Conservation (phyloP, 2,888 invertebrate genomes). For the Drosophila merina region DNA sequence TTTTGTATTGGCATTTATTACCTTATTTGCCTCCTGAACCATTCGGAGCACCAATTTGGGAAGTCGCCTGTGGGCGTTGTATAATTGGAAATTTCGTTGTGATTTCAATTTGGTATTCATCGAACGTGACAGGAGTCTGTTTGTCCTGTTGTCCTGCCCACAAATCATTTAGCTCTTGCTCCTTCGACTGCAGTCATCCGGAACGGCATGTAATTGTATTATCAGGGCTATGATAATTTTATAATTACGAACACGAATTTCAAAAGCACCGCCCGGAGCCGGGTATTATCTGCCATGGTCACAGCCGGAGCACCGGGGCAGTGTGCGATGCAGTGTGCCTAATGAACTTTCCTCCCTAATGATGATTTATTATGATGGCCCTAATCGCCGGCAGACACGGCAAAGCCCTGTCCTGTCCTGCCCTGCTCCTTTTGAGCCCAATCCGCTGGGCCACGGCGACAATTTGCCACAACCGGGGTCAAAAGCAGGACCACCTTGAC, state of each 20-base stretch:
- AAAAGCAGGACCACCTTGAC: background rate
- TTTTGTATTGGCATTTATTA: background rate
- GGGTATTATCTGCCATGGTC: constrained; percentile 38
- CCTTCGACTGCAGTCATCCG: constrained; percentile 29
- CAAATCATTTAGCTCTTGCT: constrained; percentile 23
- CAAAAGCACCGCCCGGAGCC: constrained; percentile 47
- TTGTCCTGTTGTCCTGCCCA: constrained; percentile 30
- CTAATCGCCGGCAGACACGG: constrained; percentile 59
- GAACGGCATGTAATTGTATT: constrained; percentile 66
- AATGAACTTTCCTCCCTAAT: constrained; percentile 64
- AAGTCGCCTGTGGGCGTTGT: constrained; percentile 43
- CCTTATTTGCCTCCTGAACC: background rate
- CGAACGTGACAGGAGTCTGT: constrained; percentile 59
- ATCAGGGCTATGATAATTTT: constrained; percentile 61
- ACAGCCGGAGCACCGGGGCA: constrained; percentile 16
- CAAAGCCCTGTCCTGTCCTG: constrained; percentile 20
- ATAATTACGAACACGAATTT: constrained; percentile 50
- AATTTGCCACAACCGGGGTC: constrained; percentile 25
- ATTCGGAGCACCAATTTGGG: background rate
- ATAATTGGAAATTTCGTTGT: constrained; percentile 50
- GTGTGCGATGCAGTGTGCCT: constrained; percentile 30
- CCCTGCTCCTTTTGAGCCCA: background rate
- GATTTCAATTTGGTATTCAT: constrained; percentile 58
- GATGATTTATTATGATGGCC: constrained; percentile 67
- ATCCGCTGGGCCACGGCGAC: constrained; percentile 2